phyloP scores from a whole-genome alignment of 1,140 invertebrate species.

The Plectrocnemia conspersa region DNA sequence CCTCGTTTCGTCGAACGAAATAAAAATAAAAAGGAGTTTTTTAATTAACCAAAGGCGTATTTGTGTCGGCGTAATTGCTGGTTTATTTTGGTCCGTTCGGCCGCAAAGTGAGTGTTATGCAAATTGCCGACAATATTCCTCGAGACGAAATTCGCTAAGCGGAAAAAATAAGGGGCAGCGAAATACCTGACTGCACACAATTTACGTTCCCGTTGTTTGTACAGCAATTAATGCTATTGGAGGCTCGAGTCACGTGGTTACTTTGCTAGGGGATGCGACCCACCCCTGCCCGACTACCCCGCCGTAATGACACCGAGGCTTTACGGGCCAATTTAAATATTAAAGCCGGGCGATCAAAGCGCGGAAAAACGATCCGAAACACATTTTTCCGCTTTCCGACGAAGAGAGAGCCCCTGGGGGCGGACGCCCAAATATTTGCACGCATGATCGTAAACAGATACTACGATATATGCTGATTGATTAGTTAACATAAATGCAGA shows the following conservation, averaged over 20 bases:
- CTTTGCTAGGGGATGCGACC: constrained; percentile 29
- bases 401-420: no score
- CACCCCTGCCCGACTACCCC: neutral
- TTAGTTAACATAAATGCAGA: no score
- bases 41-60: no score
- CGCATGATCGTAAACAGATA: no score
- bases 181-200: constrained; percentile 29
- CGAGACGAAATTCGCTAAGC: constrained; percentile 5
- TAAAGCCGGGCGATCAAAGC: constrained; percentile 16
- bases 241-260: constrained; percentile 33
- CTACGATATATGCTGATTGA: no score
- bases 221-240: constrained; percentile 32
- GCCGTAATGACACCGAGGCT: constrained; percentile 23
- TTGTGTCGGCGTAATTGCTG: no score
- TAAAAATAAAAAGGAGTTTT: no score
- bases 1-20: no score
- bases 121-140: neutral
- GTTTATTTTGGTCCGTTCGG: no score
- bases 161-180: neutral
- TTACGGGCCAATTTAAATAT: constrained; percentile 28
- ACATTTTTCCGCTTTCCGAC: no score
- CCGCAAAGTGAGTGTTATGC: neutral
- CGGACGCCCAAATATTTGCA: no score
- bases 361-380: neutral
- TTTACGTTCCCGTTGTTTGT: constrained; percentile 33